Evolutionary conservation across 2,888 invertebrate genomes (phyloP).

Genomic region (Torymus tubicola): DNA sequence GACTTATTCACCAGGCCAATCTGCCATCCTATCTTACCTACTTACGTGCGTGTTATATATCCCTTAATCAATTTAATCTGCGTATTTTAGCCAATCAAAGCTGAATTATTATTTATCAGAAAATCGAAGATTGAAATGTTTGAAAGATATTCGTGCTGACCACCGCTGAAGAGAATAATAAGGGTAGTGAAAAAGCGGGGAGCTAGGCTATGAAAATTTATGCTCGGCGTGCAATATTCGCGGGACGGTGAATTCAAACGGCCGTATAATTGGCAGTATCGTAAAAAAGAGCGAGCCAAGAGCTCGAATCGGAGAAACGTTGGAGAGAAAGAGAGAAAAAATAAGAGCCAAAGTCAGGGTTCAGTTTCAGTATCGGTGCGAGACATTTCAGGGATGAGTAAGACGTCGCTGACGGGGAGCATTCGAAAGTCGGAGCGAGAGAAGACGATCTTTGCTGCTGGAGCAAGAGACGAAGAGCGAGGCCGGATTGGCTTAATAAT

Average conservation of each 20-base stretch:
- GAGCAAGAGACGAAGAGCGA: conserved; percentile 33
- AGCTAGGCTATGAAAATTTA: conserved; percentile 68
- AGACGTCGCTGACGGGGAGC: background rate
- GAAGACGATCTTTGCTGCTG: background rate
- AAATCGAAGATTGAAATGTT: no score
- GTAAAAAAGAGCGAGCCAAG: conserved; percentile 69
- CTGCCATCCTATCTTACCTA: no score
- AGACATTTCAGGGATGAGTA: conserved; percentile 15
- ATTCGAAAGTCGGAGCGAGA: conserved; percentile 26
- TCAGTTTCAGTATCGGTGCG: conserved; percentile 15
- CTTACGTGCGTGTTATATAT: no score
- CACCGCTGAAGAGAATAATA: background rate
- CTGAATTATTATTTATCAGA: no score
- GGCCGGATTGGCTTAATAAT: conserved; percentile 70
- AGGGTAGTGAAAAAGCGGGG: conserved; percentile 29
- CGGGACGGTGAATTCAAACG: conserved; percentile 75
- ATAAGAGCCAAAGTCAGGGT: conserved; percentile 51
- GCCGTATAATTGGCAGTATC: conserved; percentile 77
- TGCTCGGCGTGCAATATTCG: conserved; percentile 62
- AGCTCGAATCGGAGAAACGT: conserved; percentile 58
- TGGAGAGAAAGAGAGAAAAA: conserved; percentile 62
- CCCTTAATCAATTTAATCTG: no score
- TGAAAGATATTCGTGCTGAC: no score
- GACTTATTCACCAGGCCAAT: no score
- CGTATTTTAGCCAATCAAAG: no score